Conservation (phyloP, 2,888 invertebrate species). For the Cyclophora punctaria region DNA sequence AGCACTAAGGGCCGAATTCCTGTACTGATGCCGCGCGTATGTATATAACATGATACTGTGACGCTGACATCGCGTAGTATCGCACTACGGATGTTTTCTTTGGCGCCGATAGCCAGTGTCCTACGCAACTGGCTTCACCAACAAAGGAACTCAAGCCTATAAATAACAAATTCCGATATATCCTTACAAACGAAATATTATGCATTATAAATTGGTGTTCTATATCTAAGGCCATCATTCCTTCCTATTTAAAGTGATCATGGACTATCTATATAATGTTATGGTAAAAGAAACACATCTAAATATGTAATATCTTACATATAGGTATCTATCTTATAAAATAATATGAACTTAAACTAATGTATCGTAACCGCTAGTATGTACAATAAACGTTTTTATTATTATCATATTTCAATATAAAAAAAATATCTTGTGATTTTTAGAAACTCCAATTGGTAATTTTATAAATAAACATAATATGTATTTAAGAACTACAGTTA, state of each 20-base stretch:
- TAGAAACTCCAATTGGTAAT: conserved; percentile 1
- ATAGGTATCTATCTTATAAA: conserved; percentile 51
- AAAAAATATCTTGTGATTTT: conserved; percentile 26
- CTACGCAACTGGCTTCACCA: no score
- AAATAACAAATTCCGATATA: neutral
- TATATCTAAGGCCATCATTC: neutral
- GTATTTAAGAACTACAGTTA: no score
- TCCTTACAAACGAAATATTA: no score
- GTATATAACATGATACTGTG: no score
- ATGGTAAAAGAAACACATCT: conserved; percentile 65
- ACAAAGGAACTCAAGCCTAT: conserved; percentile 10
- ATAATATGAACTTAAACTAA: conserved; percentile 48
- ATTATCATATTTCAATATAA: conserved; percentile 28
- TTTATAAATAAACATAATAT: no score
- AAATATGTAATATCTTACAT: conserved; percentile 52
- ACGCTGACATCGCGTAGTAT: no score
- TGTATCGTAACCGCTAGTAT: conserved; percentile 44
- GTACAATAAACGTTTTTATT: conserved; percentile 40
- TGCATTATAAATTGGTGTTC: no score
- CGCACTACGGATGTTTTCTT: no score
- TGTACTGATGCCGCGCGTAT: no score
- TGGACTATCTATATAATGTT: conserved; percentile 18
- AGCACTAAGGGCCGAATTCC: no score
- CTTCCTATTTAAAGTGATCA: conserved; percentile 7
- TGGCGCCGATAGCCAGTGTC: no score